Conservation (phyloP, 2,888 invertebrate genomes). For the Dicranocentrus wangi region DNA sequence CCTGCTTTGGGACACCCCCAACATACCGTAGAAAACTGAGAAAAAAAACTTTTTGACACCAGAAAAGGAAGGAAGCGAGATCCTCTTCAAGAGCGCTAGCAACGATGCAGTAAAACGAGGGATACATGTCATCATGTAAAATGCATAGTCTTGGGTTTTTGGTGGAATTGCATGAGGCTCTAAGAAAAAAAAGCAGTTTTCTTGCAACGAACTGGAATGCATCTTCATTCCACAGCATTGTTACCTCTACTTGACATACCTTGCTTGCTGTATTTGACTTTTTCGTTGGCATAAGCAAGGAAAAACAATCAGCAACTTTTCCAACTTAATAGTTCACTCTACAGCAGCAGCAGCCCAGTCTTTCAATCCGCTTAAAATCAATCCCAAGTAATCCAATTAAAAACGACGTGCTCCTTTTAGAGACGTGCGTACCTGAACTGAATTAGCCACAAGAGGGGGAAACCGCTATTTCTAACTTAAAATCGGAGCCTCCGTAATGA, state of each 20-base stretch:
- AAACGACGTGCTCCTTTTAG: not conserved
- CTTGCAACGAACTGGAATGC: no score
- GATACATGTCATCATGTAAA: slow-evolving; percentile 18
- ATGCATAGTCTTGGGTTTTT: slow-evolving; percentile 1
- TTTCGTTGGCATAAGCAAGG: no score
- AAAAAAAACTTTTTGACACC: not conserved
- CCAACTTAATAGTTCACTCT: not conserved
- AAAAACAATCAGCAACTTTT: no score
- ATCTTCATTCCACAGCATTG: no score
- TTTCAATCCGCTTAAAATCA: slow-evolving; percentile 15
- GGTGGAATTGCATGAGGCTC: no score
- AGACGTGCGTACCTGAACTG: not conserved
- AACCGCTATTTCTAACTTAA: not conserved
- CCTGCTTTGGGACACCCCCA: slow-evolving; percentile 19
- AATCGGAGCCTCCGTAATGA: not conserved
- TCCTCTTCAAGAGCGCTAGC: not conserved
- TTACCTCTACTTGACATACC: no score
- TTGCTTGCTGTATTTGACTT: no score
- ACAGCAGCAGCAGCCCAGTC: not conserved
- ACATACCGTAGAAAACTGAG: not conserved
- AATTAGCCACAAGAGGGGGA: not conserved
- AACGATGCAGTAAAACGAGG: no score
- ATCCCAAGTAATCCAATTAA: slow-evolving; percentile 16
- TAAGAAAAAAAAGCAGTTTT: no score
- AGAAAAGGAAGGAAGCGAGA: not conserved